Conservation (phyloP, 2,113 vertebrate species). For the Rhodinocichla rosea region DNA sequence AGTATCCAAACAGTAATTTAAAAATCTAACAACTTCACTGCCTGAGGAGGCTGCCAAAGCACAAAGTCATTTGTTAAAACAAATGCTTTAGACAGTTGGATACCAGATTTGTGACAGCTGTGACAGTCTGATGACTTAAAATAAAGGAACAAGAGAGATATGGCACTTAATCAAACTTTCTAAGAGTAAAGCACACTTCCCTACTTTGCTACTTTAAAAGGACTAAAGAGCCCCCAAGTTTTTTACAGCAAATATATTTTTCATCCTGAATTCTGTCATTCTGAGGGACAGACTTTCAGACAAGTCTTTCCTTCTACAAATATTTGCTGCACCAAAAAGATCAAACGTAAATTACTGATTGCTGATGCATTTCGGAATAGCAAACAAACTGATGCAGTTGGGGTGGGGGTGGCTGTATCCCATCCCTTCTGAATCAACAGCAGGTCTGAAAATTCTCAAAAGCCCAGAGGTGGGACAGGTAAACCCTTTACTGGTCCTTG, state of each 20-base stretch:
- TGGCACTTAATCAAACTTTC: not conserved
- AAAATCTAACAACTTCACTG: not conserved
- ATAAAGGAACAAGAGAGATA: not conserved
- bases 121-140: not conserved
- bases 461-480: not conserved
- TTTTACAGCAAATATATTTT: not conserved
- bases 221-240: not conserved
- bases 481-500: not conserved
- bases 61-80: not conserved
- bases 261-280: not conserved
- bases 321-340: not conserved
- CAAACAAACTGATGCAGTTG: not conserved
- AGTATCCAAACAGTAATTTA: not conserved
- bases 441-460: not conserved
- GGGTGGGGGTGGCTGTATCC: not conserved
- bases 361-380: not conserved
- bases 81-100: not conserved
- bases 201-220: not conserved
- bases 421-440: not conserved
- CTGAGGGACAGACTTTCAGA: not conserved
- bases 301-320: not conserved
- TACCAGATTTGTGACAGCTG: not conserved
- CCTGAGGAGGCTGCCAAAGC: not conserved
- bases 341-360: not conserved
- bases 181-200: not conserved